Evolutionary conservation across 2,888 invertebrate species (phyloP), one percentile per base, ranked within the genome.

Genomic region (Dryobota labecula): DNA sequence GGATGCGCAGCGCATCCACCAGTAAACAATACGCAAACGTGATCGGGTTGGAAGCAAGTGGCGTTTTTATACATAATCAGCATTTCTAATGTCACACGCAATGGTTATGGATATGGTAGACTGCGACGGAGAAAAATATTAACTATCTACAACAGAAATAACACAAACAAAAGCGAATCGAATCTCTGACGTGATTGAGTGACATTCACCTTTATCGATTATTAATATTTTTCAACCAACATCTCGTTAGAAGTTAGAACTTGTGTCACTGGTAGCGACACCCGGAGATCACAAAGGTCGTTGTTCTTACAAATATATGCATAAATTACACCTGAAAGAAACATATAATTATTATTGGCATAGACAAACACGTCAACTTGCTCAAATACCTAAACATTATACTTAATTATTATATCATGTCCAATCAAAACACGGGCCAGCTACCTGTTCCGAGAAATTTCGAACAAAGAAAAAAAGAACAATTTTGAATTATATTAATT

Each of bases 381-480:
- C 78, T 73, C 71, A 83, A 76, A 86, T 85, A 88, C 87, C 86
- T 85, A 87, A 77, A 76, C 69, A 79, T 84, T 78, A 86, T 78
- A 54, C 51, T 45, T 68, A 54, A 57, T 45, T 68, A 78, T 83
- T 74, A 76, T 85, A 84, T 33, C 30, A 86, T 62, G 72, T 70
- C 84, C 83, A 86, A 91, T 90, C 89, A 88, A 84, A 89, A 86
- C 86, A 89, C 90, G 89, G 88, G 85, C 89, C 87, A 74, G 91
- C 94, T 95, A 95, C 95, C 95, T 95, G 95, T 95, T 92, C 90
- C 82, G 76, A 88, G 87, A 91, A 89, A 89, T 91, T 87, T 89
- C 84, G 70, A 83, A 80, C 78, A 83, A 87, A 72, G 87, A 89
- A 88, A 90, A 92, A 92, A 90, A 73, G 11, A 90, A 89, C 87